Evolutionary conservation across 1,140 invertebrate species (phyloP), one percentile per base, ranked within the genome.

Genomic region (Zophobas morio): DNA sequence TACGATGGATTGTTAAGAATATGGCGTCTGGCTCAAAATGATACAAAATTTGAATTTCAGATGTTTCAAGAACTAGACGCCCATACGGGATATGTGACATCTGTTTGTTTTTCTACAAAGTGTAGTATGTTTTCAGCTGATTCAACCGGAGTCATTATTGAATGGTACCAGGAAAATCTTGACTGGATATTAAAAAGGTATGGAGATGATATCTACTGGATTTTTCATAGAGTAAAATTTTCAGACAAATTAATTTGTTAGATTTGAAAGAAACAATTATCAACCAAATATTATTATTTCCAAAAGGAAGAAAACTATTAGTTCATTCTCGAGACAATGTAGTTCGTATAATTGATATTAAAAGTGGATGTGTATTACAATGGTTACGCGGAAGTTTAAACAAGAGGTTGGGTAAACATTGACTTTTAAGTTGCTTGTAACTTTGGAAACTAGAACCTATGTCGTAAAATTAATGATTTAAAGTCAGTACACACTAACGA

Each of bases 1-100:
- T 86, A 84, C 57, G 85, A 86, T 76, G 80, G 80, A 63, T 80
- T 77, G 33, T 37, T 86, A 36, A 75, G 84, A 49, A 81, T 86
- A 53, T 86, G 85, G 85, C 54, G 37, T 33, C 42, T 37, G 76
- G 46, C 63, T 63, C 37, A 57, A 40, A 32, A n/a, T 1, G 51
- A 39, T 20, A 54, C 37, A 73, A 78, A 80, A 40, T 82, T 80
- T 72, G 63, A 72, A 66, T 66, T 42, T 32, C 60, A 66, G 56
- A 57, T 84, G 32, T 36, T 74, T 35, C 81, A 84, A 78, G 83
- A 86, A 76, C 57, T 86, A 5, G 78, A 79, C 49, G 78, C 75
- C 1, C 85, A 86, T 71, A 76, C 78, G 34, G 84, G 84, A 76
- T 85, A 81, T 54, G 74, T 86, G 32, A 86, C 84, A 60, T 76